Evolutionary conservation across 2,797 vertebrate species (phyloP), one percentile per base, ranked within the genome.

Genomic region (Hemitrygon akajei): DNA sequence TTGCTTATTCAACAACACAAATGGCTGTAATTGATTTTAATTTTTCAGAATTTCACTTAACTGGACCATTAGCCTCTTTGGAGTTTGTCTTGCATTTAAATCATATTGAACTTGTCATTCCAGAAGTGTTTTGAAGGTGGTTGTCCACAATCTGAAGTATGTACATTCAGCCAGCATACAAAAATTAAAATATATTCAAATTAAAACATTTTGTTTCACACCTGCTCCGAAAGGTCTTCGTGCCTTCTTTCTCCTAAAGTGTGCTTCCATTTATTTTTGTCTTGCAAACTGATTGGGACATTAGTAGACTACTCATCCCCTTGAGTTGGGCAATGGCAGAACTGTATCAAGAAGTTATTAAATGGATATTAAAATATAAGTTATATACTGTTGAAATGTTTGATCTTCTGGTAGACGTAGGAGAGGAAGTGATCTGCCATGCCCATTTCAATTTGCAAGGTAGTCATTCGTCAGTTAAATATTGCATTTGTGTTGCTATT

Each of bases 111-210:
- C 60, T 66, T 37, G 5, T 87, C 56, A 87, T 69, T 89, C n/a
- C 86, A 89, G 37, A 69, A 89, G 86, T 89, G 86, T 37, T 89
- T 66, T 37, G 7, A 10, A 89, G 69, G 86, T 69, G 86, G 60
- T 69, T 69, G 69, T 89, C 69, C 60, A 69, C n/a, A 69, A 69
- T 34, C 86, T 66, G 63, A 89, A 89, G 86, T 20, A 69, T 89
- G 63, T 16, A 89, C 86, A 66, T 89, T 73, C 25, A 37, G 60
- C 7, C 7, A 89, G 86, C 66, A 89, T 66, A 66, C 63, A 89
- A 60, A 89, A 89, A 37, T 89, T 66, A 89, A 89, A 20, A 89
- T 89, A n/a, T n/a, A 89, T 63, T 89, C 60, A 69, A 89, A 69
- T 89, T 37, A 89, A 89, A 89, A 69, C 63, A n/a, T 66, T 89